Evolutionary conservation across 2,113 vertebrate species (phyloP), one percentile per base, ranked within the genome.

Genomic region (Erinaceus europaeus): DNA sequence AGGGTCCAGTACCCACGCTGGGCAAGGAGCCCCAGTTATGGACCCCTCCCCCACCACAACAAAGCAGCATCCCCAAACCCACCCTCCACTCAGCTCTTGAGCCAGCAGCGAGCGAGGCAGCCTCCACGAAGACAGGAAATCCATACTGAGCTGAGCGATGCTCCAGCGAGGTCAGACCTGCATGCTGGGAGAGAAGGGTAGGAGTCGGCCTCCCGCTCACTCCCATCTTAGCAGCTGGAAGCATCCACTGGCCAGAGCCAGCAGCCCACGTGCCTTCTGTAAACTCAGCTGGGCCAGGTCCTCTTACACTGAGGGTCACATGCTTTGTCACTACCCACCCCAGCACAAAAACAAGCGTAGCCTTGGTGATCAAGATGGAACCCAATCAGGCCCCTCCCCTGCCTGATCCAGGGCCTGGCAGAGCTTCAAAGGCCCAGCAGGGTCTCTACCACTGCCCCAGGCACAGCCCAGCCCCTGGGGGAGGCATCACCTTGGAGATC

Each of bases 71-170:
- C 62, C 32, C 36, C 0, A 0, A 21, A 42, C 61, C 53, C 0
- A 9, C 57, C 3, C 2, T 44, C 46, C 9, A 0, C 27, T 27
- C 29, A 5, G 17, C 10, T 23, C 61, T n/a, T n/a, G n/a, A n/a
- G n/a, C n/a, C n/a, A n/a, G n/a, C n/a, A n/a, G n/a, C n/a, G n/a
- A n/a, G 62, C 21, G 11, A 6, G 1, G 9, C 15, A 2, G 34
- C 79, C 52, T 81, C 27, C 0, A 18, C 7, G n/a, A 81, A 59
- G 90, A 77, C 62, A 86, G 71, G 57, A 94, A 90, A 91, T 82
- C 90, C 75, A 79, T 62, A 68, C 42, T 4, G 4, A 7, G 42
- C 69, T 69, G 67, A 90, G 67, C 23, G 23, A 52, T 38, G 57
- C 64, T 64, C 78, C n/a, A n/a, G n/a, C n/a, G n/a, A 90, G 38